Evolutionary conservation across 2,113 vertebrate species (phyloP).

Genomic region (Hippoglossus stenolepis): DNA sequence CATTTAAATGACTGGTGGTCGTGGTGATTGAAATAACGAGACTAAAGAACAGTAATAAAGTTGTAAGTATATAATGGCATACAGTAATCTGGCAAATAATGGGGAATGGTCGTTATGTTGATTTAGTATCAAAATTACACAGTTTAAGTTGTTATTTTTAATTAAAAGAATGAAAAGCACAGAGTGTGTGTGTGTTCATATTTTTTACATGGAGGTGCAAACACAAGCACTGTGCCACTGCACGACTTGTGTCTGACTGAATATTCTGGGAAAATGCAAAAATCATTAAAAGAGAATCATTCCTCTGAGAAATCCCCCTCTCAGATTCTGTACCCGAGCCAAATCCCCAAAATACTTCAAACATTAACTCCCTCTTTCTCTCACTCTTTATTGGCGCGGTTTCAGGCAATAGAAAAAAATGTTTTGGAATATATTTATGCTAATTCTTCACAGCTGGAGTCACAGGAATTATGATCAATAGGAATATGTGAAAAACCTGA

Average conservation of each 20-base stretch:
- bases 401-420: slow-evolving; percentile 57
- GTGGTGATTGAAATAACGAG: neutral
- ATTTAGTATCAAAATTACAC: neutral
- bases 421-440: slow-evolving; percentile 61
- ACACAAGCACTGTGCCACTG: slow-evolving; percentile 12
- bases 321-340: slow-evolving; percentile 50
- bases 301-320: slow-evolving; percentile 51
- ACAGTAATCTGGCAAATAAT: neutral
- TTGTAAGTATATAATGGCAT: neutral
- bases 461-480: slow-evolving; percentile 59
- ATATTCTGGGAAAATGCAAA: slow-evolving; percentile 53
- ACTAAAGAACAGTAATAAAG: neutral
- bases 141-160: neutral
- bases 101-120: neutral
- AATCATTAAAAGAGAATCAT: slow-evolving; percentile 65
- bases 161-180: neutral
- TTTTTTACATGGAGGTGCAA: slow-evolving; percentile 11
- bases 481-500: slow-evolving; percentile 52
- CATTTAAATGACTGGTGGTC: neutral
- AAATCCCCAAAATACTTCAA: slow-evolving; percentile 72
- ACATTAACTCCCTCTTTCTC: slow-evolving; percentile 47
- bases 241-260: slow-evolving; percentile 34
- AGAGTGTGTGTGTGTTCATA: neutral
- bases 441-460: slow-evolving; percentile 64
- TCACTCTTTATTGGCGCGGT: slow-evolving; percentile 36